Base-by-base conservation (phyloP, 2,113 vertebrate species). In the Felis chaus region DNA sequence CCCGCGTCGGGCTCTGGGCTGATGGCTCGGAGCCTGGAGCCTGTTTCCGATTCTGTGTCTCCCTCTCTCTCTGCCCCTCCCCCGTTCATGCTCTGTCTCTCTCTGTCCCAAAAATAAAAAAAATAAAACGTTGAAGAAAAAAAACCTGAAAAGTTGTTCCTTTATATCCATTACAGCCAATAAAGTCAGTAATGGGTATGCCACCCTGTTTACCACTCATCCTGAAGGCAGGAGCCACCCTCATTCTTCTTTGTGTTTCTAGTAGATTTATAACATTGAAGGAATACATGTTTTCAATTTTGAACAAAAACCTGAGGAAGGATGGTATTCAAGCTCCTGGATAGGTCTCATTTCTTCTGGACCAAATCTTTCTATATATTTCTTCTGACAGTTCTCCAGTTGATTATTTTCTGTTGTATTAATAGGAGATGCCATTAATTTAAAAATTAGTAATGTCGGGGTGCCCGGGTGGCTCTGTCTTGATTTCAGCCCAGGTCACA, bases 371-470 rank as follows among this genome's bases (percentile, higher is more conserved):
- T 78, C 9, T 45, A 53, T 61, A 9, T 25, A 45, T 65, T 50
- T 45, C 53, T 85, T 57, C 8, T 95, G 41, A 61, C 36, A 4
- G 48, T 41, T 95, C 80, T 41, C 74, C 48, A 55, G 16, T 39
- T 91, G 65, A 66, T 91, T 94, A 50, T 29, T 61, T 79, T 83
- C 66, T 71, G 15, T 84, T 57, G 82, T 12, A 41, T 48, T 65
- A 48, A 15, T 29, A 95, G n/a, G 65, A 84, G 1, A 57, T 84
- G 21, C 21, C 21, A 73, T 29, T 68, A 19, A 39, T 39, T 31
- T 50, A 61, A 63, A 71, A 91, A 66, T 61, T 29, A 63, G 73
- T 78, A 45, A 66, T 33, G 39, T n/a, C 8, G 3, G 6, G 19
- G 57, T 61, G 57, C 21, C 57, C 3, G 57, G 7, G 7, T 61